Conservation (phyloP, 2,113 vertebrate genomes). For the Perca flavescens region DNA sequence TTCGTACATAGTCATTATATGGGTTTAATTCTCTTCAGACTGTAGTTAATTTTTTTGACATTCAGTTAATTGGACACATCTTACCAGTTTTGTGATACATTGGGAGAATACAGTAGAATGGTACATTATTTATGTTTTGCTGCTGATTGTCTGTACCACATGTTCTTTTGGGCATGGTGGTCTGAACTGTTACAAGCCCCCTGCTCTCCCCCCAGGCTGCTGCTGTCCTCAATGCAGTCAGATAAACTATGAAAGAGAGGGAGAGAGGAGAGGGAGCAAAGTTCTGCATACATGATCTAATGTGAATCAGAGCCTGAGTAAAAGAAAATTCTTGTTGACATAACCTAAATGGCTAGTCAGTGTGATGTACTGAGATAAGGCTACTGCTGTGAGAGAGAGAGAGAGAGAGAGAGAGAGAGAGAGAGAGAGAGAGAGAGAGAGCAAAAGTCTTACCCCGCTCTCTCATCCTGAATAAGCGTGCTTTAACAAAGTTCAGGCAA, state of each 20-base stretch:
- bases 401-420: background rate
- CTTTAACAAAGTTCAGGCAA: background rate
- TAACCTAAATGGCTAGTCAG: conserved; percentile 52
- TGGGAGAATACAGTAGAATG: background rate
- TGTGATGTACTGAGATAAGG: conserved; percentile 25
- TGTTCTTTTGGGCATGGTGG: background rate
- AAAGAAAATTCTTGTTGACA: conserved; percentile 42
- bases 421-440: background rate
- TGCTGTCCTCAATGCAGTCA: background rate
- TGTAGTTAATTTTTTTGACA: too few relatives aligned
- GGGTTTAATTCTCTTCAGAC: too few relatives aligned
- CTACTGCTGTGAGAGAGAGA: background rate
- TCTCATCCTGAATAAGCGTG: background rate
- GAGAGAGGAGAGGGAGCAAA: background rate
- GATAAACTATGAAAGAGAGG: background rate
- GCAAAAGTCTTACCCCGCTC: background rate
- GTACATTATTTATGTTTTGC: background rate
- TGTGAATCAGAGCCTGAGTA: conserved; percentile 13
- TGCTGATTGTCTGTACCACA: background rate
- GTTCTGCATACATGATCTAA: conserved; percentile 18
- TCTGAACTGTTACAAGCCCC: background rate
- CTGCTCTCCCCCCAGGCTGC: background rate
- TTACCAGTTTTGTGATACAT: background rate
- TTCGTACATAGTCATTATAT: too few relatives aligned
- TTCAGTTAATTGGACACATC: background rate